Conservation (phyloP, 2,797 vertebrate species). For the Sphenopsis melanotis region DNA sequence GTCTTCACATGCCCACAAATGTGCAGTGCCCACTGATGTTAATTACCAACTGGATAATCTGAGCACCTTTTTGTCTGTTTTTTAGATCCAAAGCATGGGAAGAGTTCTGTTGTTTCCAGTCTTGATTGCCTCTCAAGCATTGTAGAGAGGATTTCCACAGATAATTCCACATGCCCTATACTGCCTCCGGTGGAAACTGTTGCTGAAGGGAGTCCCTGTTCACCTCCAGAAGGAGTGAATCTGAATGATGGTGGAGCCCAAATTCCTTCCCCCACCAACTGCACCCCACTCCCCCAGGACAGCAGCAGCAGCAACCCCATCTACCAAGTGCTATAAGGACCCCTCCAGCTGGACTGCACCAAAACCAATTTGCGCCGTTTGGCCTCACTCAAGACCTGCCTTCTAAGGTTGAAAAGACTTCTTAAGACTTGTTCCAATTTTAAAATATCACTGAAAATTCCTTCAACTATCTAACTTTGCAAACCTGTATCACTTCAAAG, state of each 20-base stretch:
- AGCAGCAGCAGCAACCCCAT: constrained; percentile 75
- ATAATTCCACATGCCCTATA: constrained; percentile 75
- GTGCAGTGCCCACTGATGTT: not conserved
- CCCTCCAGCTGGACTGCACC: not conserved
- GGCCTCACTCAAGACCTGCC: not conserved
- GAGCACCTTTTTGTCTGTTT: not conserved
- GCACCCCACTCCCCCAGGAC: constrained; percentile 71
- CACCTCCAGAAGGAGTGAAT: constrained; percentile 70
- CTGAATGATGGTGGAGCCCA: constrained; percentile 64
- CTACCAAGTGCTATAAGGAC: constrained; percentile 89
- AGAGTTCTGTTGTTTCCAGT: constrained; percentile 87
- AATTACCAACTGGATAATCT: not conserved
- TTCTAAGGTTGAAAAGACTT: constrained; percentile 28
- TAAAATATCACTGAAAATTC: constrained; percentile 61
- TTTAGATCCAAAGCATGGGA: constrained; percentile 80
- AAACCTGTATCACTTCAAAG: constrained; percentile 53
- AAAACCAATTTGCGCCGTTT: not conserved
- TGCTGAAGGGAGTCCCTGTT: constrained; percentile 75
- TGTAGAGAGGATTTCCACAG: constrained; percentile 94
- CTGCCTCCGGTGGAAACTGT: constrained; percentile 70
- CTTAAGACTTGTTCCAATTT: constrained; percentile 48
- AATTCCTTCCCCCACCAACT: constrained; percentile 71
- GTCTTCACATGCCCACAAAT: not conserved
- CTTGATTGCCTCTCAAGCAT: constrained; percentile 96
- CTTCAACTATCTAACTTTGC: constrained; percentile 45